Base-by-base conservation (phyloP, 2,888 invertebrate genomes). In the Pardosa pseudoannulata region DNA sequence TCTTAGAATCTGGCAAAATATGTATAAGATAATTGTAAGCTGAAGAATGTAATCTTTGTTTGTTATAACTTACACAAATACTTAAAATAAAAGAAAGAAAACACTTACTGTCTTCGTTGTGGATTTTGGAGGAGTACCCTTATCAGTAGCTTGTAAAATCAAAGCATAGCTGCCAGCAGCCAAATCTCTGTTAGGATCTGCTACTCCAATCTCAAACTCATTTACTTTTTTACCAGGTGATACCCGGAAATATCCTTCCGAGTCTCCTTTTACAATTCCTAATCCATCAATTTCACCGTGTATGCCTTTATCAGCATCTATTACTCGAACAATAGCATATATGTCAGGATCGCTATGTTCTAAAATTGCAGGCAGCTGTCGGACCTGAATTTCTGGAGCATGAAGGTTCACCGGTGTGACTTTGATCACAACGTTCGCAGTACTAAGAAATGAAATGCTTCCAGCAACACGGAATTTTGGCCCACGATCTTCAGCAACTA, bases 231-330 rank as follows among this genome's bases (percentile, higher is more conserved):
- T 91, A 36, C 94, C 93, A 0, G 94, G 94, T 62, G 94, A 93
- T 75, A 98, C 94, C 73, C 95, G 93, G 92, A 98, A 97, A 92
- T 96, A 95, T 0, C 97, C 96, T 90, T 97, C 96, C 0, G 96
- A 95, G 91, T 97, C 97, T 0, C 98, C 97, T 88, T 96, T 96
- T 1, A 96, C 95, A 80, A 98, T 96, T 90, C 96, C 96, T 65
- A 97, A 92, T 65, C 93, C 93, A 79, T 94, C 94, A 73, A 98
- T 95, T 90, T 96, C 94, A 0, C 98, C 98, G 91, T 97, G 96
- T 28, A 94, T 93, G 0, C 97, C 98, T 70, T 93, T 92, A 91
- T 98, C 98, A 76, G 94, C 94, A 91, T 98, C 98, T 5, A 93
- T 93, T 0, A 96, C 96, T 87, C 94, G 94, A 0, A 98, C 94